A percentile compares a stretch with the other conserved stretches of the same genome.
These are phyloP conservation scores for Melolontha melolontha DNA, from an alignment of 2,888 invertebrate species.

Conservation along the genomic window DNA sequence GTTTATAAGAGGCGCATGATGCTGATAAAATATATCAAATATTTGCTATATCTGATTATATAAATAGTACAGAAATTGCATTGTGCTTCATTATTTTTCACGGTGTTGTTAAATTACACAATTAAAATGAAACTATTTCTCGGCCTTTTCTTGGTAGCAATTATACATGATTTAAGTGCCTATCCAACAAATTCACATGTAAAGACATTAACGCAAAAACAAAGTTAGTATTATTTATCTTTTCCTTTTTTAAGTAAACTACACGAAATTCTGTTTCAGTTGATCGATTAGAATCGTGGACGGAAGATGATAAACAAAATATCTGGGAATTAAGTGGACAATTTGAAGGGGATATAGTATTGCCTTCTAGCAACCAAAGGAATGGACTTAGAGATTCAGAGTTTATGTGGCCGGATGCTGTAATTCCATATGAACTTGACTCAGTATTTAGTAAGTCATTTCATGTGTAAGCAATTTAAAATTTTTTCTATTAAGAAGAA, in stretches of 20 bases:
- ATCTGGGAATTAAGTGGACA: constrained; percentile 48
- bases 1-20: too few species aligned
- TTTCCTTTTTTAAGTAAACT: background rate
- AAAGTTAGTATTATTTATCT: constrained; percentile 13
- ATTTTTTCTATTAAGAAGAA: background rate
- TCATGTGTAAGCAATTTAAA: too few species aligned
- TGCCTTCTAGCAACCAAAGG: constrained; percentile 29
- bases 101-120: too few species aligned
- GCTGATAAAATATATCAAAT: too few species aligned
- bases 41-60: too few species aligned
- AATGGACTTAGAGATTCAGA: constrained; percentile 42
- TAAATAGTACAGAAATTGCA: too few species aligned
- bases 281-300: constrained; percentile 40
- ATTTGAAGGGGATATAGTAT: constrained; percentile 47
- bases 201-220: background rate
- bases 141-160: too few species aligned
- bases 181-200: background rate
- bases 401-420: constrained; percentile 40
- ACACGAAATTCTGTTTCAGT: constrained; percentile 16
- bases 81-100: too few species aligned
- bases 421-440: constrained; percentile 44
- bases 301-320: constrained; percentile 45
- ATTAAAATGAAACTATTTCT: too few species aligned
- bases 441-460: constrained; percentile 35
- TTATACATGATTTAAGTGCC: too few species aligned